Percentiles rank a stretch among this genome's conserved stretches.
These are phyloP conservation scores for Phytoseiulus persimilis DNA, from an alignment of 2,888 invertebrate species.

Conservation along the genomic window DNA sequence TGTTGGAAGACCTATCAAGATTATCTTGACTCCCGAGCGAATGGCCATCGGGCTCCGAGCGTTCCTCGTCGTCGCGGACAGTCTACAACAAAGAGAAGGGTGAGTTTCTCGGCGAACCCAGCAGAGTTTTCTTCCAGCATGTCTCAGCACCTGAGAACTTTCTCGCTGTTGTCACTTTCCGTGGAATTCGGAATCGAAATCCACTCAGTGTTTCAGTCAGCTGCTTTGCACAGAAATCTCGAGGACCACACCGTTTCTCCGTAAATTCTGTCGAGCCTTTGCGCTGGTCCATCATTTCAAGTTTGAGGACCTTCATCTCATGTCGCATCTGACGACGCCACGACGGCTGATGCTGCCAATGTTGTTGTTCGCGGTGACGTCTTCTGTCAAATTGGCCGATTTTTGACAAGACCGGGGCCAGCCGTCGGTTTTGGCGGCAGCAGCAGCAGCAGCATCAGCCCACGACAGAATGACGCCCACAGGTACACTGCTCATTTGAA, in stretches of 20 bases:
- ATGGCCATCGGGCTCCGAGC: constrained; percentile 98
- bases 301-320: neutral
- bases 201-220: neutral
- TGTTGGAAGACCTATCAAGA: constrained; percentile 84
- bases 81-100: constrained; percentile 94
- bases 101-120: neutral
- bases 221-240: neutral
- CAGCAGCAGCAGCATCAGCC: neutral
- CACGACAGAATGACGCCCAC: neutral
- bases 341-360: neutral
- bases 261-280: neutral
- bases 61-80: constrained; percentile 94
- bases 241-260: neutral
- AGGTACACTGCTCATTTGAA: neutral
- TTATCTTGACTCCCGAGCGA: constrained; percentile 83
- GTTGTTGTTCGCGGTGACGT: neutral
- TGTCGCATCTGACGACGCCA: neutral
- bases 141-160: too few species aligned
- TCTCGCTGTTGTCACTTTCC: too few species aligned
- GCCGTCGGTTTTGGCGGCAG: neutral
- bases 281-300: neutral
- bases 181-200: too few species aligned
- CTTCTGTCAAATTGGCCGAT: constrained; percentile 5
- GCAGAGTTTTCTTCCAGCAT: neutral
- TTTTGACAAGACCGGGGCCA: neutral